A percentile compares a stretch with the other conserved stretches of the same genome.
Conservation (phyloP, 2,797 vertebrate genomes). For the Hemibagrus guttatus region DNA sequence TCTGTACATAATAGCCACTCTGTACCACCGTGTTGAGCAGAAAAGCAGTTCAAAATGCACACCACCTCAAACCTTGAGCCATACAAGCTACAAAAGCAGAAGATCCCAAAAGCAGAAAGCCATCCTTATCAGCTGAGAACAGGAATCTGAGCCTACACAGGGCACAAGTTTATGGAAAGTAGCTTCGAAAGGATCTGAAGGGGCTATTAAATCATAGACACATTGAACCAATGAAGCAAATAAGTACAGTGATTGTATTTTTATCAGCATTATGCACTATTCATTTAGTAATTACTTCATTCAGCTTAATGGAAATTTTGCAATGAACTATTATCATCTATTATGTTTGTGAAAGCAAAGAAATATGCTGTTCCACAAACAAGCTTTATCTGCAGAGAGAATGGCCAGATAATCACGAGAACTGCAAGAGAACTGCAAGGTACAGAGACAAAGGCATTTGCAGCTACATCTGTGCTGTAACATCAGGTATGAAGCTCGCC, state of each 20-base stretch:
- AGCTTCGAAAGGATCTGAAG: too few species aligned
- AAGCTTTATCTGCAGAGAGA: background rate
- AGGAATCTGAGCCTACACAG: background rate
- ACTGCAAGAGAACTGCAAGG: conserved; percentile 26
- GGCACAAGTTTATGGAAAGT: background rate
- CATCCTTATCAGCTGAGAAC: background rate
- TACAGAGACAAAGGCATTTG: conserved; percentile 12
- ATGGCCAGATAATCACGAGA: background rate
- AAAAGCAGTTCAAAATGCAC: background rate
- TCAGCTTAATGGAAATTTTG: background rate
- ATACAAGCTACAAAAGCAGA: background rate
- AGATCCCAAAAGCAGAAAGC: background rate
- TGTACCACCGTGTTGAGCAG: background rate
- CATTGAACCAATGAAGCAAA: background rate
- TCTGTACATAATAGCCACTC: background rate
- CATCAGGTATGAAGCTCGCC: conserved; percentile 13
- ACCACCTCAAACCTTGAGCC: background rate
- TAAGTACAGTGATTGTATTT: background rate
- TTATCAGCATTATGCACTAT: background rate
- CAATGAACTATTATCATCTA: conserved; percentile 2
- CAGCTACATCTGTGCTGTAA: background rate
- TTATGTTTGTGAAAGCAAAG: conserved; percentile 13
- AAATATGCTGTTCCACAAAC: background rate
- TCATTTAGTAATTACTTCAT: background rate
- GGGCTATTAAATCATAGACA: background rate